phyloP scores from a whole-genome alignment of 2,797 vertebrate species.

The Coccyzus lansbergi region DNA sequence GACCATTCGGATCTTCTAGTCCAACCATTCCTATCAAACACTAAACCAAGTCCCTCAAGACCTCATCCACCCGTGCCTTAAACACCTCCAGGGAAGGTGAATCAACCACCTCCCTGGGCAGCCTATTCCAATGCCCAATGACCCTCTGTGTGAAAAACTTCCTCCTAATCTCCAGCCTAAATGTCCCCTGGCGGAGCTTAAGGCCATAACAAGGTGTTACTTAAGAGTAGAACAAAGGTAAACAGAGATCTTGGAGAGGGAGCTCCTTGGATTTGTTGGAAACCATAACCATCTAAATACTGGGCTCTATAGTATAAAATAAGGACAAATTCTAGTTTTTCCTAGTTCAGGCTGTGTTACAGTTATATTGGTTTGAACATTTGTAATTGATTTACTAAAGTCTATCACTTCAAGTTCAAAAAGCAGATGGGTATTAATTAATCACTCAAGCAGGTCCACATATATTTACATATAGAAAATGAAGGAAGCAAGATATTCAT shows the following conservation, averaged over 20 bases:
- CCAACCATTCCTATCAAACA: too few relatives aligned
- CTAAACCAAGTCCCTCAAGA: too few relatives aligned
- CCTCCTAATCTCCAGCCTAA: too few relatives aligned
- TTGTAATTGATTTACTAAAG: slow-evolving; percentile 31
- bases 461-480: background rate
- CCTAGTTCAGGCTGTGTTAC: background rate
- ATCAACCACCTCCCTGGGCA: too few relatives aligned
- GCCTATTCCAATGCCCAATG: too few relatives aligned
- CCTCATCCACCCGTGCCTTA: too few relatives aligned
- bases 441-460: background rate
- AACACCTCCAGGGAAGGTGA: too few relatives aligned
- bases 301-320: background rate
- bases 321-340: slow-evolving; percentile 14
- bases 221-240: background rate
- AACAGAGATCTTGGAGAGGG: background rate
- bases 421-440: slow-evolving; percentile 29
- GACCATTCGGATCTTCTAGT: too few relatives aligned
- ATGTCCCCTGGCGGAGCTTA: too few relatives aligned
- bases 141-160: too few relatives aligned
- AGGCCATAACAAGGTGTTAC: background rate
- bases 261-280: background rate
- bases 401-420: slow-evolving; percentile 37
- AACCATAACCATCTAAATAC: background rate
- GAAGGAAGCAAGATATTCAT: slow-evolving; percentile 22
- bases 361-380: slow-evolving; percentile 1